Conservation (phyloP, 2,113 vertebrate genomes). For the Callipepla californica region DNA sequence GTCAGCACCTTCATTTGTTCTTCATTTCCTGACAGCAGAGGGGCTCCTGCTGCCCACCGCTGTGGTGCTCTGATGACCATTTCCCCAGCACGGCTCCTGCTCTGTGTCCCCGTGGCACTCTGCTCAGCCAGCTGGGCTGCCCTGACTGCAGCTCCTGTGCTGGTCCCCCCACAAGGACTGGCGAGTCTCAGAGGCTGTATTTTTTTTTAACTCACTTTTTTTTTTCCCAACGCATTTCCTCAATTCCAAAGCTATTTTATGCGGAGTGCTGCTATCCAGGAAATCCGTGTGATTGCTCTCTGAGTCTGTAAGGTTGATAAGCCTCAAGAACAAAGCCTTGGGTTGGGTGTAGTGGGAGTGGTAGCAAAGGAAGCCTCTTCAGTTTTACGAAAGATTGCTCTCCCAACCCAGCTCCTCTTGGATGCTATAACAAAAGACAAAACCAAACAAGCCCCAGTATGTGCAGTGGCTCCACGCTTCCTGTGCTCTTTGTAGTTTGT, state of each 20-base stretch:
- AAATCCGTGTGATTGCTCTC: conserved; percentile 16
- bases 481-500: conserved; percentile 29
- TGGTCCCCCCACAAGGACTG: not conserved
- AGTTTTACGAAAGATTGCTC: not conserved
- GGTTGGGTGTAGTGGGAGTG: not conserved
- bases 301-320: conserved; percentile 30
- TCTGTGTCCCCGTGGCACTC: not conserved
- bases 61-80: not conserved
- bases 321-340: conserved; percentile 56
- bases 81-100: not conserved
- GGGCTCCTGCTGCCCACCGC: not conserved
- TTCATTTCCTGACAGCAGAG: not conserved
- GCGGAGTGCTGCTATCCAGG: conserved; percentile 2
- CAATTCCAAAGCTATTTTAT: conserved; percentile 13
- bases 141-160: not conserved
- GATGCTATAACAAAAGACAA: conserved; percentile 1
- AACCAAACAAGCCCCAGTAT: conserved; percentile 54
- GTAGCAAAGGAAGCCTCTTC: conserved; percentile 46
- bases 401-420: not conserved
- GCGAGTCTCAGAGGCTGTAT: not conserved
- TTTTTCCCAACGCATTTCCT: not conserved
- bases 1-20: not conserved
- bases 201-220: not conserved
- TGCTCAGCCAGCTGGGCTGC: not conserved
- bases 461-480: conserved; percentile 4